A percentile compares a stretch with the other conserved stretches of the same genome.
Evolutionary conservation across 2,888 invertebrate genomes (phyloP).

Genomic region (Drosophila kokeensis): DNA sequence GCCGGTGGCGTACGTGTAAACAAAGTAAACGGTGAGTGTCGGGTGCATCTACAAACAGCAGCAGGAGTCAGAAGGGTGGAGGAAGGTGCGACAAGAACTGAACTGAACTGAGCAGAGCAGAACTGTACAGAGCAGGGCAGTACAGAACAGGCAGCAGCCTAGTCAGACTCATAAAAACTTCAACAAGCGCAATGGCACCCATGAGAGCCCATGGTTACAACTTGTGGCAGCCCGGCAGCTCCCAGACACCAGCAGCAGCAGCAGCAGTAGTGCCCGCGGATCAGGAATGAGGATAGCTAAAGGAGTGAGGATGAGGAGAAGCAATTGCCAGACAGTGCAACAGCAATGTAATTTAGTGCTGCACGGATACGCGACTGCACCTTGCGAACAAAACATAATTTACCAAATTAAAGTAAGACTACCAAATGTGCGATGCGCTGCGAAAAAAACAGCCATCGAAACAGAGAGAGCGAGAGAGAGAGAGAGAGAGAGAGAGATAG

Average conservation of each 20-base stretch:
- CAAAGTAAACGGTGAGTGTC: conserved; percentile 55
- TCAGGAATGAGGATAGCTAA: background rate
- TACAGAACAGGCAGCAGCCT: conserved; percentile 6
- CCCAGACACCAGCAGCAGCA: conserved; percentile 20
- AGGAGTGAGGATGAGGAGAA: background rate
- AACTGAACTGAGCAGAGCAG: background rate
- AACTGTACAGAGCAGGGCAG: conserved; percentile 6
- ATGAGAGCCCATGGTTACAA: conserved; percentile 70
- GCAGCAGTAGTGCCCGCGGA: background rate
- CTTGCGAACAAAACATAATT: conserved; percentile 68
- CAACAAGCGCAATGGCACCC: conserved; percentile 78
- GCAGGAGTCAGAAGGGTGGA: background rate
- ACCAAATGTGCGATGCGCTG: conserved; percentile 11
- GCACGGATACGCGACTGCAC: conserved; percentile 38
- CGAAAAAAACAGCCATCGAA: background rate
- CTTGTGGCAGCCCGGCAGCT: conserved; percentile 58
- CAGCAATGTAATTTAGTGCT: conserved; percentile 65
- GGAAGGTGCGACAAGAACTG: conserved; percentile 5
- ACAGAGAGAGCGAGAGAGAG: background rate
- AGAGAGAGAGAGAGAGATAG: background rate
- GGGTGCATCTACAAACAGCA: background rate
- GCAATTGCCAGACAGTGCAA: conserved; percentile 29
- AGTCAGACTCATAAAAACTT: conserved; percentile 76
- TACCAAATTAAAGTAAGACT: conserved; percentile 70
- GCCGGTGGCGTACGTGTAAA: conserved; percentile 67